phyloP scores from a whole-genome alignment of 2,113 vertebrate species.

The Saimiri boliviensis region DNA sequence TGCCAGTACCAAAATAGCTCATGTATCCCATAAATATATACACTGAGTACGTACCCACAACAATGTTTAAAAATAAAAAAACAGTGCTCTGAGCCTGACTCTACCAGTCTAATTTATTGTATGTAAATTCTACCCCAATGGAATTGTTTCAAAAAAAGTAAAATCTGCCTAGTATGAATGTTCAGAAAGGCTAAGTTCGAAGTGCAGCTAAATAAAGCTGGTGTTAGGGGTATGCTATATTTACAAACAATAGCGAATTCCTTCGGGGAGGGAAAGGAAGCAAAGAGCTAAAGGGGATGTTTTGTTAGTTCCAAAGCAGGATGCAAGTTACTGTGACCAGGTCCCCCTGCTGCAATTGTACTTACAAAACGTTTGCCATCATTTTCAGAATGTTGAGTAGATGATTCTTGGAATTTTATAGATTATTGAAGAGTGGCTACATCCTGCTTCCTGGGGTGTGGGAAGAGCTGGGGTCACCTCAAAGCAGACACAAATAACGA shows the following conservation, averaged over 20 bases:
- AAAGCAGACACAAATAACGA: conserved; percentile 36
- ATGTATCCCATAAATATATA: no score
- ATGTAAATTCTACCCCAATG: background rate
- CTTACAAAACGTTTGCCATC: background rate
- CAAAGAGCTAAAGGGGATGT: conserved; percentile 49
- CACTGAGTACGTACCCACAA: no score
- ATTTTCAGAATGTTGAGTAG: conserved; percentile 30
- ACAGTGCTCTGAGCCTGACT: no score
- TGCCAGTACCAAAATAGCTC: no score
- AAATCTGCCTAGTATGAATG: background rate
- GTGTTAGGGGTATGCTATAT: conserved; percentile 47
- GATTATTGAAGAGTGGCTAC: conserved; percentile 47
- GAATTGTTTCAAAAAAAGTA: background rate
- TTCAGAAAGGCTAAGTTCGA: background rate
- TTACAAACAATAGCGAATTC: conserved; percentile 79
- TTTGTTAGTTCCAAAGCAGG: conserved; percentile 69
- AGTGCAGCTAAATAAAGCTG: background rate
- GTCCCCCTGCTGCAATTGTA: conserved; percentile 18
- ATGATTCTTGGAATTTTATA: conserved; percentile 33
- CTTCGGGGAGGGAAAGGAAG: conserved; percentile 72
- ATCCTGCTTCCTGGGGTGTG: conserved; percentile 59
- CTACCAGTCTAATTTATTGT: background rate
- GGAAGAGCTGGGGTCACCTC: conserved; percentile 40
- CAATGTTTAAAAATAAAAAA: no score
- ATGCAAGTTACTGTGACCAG: background rate